These are phyloP conservation scores for Parochlus steinenii DNA, from an alignment of 2,888 invertebrate species.

Conservation along the genomic window DNA sequence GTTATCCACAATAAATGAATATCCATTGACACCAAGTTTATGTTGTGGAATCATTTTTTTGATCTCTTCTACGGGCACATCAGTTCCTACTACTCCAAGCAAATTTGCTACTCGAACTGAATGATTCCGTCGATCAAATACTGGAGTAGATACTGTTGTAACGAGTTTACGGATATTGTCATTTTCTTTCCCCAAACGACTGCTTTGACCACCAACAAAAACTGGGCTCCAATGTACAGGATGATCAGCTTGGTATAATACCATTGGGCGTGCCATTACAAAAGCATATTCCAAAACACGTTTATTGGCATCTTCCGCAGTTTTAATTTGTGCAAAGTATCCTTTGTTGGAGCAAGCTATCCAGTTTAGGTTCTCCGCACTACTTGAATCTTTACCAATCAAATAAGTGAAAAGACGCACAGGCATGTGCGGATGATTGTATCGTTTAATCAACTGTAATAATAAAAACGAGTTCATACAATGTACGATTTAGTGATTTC, in stretches of 20 bases:
- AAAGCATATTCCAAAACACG: constrained; percentile 90
- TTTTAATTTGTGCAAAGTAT: constrained; percentile 78
- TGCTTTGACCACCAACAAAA: constrained; percentile 68
- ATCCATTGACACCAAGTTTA: constrained; percentile 91
- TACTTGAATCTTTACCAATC: constrained; percentile 82
- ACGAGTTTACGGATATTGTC: constrained; percentile 59
- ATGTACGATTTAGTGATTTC: neutral
- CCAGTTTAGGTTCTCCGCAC: constrained; percentile 70
- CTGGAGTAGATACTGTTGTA: constrained; percentile 87
- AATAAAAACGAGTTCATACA: neutral
- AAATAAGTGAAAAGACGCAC: constrained; percentile 93
- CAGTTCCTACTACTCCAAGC: constrained; percentile 92
- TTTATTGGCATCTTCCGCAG: constrained; percentile 71
- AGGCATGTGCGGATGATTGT: constrained; percentile 88
- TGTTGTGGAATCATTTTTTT: constrained; percentile 88
- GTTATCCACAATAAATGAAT: constrained; percentile 93
- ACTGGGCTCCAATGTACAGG: constrained; percentile 93
- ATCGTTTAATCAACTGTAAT: constrained; percentile 49
- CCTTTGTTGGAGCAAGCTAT: constrained; percentile 98
- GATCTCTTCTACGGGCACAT: constrained; percentile 90
- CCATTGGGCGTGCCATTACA: constrained; percentile 90
- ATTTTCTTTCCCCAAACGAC: constrained; percentile 27
- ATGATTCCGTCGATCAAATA: constrained; percentile 84
- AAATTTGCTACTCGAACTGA: constrained; percentile 80
- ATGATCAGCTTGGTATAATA: constrained; percentile 80